These are phyloP conservation scores for Silurus aristotelis DNA, from an alignment of 2,797 vertebrate genomes.

Conservation along the genomic window DNA sequence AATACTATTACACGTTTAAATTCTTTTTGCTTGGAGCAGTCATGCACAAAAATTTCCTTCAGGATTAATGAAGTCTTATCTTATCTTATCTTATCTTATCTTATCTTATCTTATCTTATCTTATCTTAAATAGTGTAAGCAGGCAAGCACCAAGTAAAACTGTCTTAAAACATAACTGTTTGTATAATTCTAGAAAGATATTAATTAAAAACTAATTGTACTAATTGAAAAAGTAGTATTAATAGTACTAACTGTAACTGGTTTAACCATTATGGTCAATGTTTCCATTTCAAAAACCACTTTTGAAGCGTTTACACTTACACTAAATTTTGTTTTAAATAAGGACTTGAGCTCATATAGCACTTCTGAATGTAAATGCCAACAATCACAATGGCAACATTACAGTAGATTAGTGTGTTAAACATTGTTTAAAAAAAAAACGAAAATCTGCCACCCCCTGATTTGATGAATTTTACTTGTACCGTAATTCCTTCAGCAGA, in stretches of 20 bases:
- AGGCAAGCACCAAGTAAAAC: background rate
- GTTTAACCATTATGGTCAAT: background rate
- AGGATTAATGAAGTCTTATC: too few relatives aligned
- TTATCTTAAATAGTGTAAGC: background rate
- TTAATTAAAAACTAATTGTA: too few relatives aligned
- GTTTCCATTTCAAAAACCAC: background rate
- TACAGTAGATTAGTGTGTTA: background rate
- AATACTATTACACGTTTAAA: too few relatives aligned
- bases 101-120: too few relatives aligned
- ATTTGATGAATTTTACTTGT: background rate
- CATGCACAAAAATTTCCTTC: too few relatives aligned
- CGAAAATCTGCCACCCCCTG: too few relatives aligned
- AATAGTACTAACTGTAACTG: background rate
- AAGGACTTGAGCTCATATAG: background rate
- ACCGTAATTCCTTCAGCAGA: background rate
- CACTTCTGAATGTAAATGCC: background rate
- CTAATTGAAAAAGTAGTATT: too few relatives aligned
- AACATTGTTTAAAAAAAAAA: background rate
- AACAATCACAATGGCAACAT: background rate
- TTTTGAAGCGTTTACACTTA: background rate
- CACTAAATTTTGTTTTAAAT: background rate
- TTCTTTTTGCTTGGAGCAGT: too few relatives aligned
- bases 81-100: too few relatives aligned
- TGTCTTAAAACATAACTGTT: background rate
- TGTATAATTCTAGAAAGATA: background rate